phyloP scores from a whole-genome alignment of 2,797 vertebrate species.

The Labeo calbasu region DNA sequence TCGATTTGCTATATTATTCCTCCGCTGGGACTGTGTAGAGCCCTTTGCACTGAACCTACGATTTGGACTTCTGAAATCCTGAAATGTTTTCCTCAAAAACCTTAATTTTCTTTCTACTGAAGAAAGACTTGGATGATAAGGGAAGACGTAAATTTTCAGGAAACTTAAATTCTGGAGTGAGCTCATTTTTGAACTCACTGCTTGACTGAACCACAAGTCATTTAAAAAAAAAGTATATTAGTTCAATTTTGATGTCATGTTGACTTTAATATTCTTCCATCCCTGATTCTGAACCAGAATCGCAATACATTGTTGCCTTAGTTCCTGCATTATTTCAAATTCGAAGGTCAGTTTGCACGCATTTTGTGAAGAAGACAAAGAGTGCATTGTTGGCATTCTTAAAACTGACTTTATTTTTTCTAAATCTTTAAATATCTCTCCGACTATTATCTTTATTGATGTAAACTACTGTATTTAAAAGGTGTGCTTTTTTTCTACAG shows the following conservation, averaged over 20 bases:
- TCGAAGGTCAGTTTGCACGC: background rate
- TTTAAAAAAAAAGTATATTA: background rate
- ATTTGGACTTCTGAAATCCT: no score
- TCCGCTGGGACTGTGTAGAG: no score
- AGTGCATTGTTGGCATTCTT: slow-evolving; percentile 69
- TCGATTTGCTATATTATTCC: no score
- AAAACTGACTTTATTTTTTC: slow-evolving; percentile 82
- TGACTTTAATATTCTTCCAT: slow-evolving; percentile 22
- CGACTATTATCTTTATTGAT: slow-evolving; percentile 77
- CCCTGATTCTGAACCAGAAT: slow-evolving; percentile 9
- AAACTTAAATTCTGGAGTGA: no score
- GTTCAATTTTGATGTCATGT: slow-evolving; percentile 12
- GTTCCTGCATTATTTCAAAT: slow-evolving; percentile 9
- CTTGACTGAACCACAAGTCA: no score
- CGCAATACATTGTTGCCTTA: background rate
- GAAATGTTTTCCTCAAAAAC: no score
- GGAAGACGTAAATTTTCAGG: no score
- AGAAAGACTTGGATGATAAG: no score
- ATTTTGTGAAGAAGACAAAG: slow-evolving; percentile 48
- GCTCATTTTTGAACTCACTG: no score
- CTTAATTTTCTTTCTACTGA: no score
- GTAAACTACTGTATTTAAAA: slow-evolving; percentile 81
- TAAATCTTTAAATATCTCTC: slow-evolving; percentile 77
- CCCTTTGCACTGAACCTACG: no score
- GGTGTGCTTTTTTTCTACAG: slow-evolving; percentile 84